A percentile compares a stretch with the other conserved stretches of the same genome.
Evolutionary conservation across 2,888 invertebrate species (phyloP).

Genomic region (Orthonevra nobilis): DNA sequence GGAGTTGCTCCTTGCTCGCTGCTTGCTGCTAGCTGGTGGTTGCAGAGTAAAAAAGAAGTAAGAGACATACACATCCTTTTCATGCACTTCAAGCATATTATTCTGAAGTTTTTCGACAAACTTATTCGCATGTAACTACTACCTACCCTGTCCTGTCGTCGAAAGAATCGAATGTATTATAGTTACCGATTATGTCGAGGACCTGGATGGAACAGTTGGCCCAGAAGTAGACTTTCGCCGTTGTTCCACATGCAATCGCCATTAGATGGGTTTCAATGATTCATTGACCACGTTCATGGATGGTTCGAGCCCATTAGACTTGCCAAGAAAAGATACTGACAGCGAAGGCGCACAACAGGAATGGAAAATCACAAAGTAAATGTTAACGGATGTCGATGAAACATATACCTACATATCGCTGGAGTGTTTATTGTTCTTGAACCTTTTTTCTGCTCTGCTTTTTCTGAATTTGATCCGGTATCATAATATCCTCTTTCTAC

Average conservation of each 20-base stretch:
- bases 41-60: conserved; percentile 33
- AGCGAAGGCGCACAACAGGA: neutral
- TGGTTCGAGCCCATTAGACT: conserved; percentile 60
- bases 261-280: conserved; percentile 64
- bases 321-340: neutral
- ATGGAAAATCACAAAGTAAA: conserved; percentile 36
- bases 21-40: too few relatives aligned
- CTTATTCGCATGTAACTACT: conserved; percentile 34
- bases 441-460: too few relatives aligned
- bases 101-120: conserved; percentile 46
- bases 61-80: conserved; percentile 57
- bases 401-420: conserved; percentile 24
- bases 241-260: conserved; percentile 57
- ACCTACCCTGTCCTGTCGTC: neutral
- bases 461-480: too few relatives aligned
- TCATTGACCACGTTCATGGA: conserved; percentile 67
- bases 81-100: conserved; percentile 58
- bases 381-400: conserved; percentile 16
- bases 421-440: conserved; percentile 13
- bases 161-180: too few relatives aligned
- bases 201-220: neutral
- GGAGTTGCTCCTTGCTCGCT: neutral
- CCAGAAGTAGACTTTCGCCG: conserved; percentile 31
- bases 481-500: too few relatives aligned
- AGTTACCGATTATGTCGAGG: conserved; percentile 57